Percentiles rank a stretch among this genome's conserved stretches.
Conservation (phyloP, 2,797 vertebrate species). For the Alosa sapidissima region DNA sequence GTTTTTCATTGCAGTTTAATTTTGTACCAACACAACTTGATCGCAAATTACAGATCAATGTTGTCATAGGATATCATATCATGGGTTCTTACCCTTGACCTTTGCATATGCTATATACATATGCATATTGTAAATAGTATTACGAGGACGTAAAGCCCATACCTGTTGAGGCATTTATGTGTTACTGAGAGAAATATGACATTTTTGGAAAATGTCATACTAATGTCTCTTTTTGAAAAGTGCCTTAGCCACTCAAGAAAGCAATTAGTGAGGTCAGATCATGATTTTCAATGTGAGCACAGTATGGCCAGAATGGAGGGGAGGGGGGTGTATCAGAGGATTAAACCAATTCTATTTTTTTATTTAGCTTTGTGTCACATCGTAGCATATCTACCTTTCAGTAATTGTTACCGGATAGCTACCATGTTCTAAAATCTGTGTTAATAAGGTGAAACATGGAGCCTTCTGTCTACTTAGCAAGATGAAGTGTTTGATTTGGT, state of each 20-base stretch:
- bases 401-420: constrained; percentile 16
- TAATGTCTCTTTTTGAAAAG: constrained; percentile 8
- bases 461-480: not conserved
- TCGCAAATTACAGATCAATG: not conserved
- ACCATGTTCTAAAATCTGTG: constrained; percentile 1
- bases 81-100: not conserved
- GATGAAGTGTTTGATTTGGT: constrained; percentile 15
- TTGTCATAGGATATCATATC: constrained; percentile 8
- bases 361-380: constrained; percentile 24
- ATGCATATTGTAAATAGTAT: constrained; percentile 4
- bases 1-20: not conserved
- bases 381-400: constrained; percentile 19
- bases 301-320: not conserved
- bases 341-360: constrained; percentile 23
- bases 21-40: not conserved
- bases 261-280: constrained; percentile 1
- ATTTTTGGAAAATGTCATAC: constrained; percentile 7
- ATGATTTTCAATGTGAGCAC: not conserved
- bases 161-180: not conserved
- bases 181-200: not conserved
- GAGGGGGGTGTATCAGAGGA: constrained; percentile 9
- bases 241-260: constrained; percentile 21
- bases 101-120: not conserved
- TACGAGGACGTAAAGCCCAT: not conserved
- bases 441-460: constrained; percentile 12